These are phyloP conservation scores for Pheosia gnoma DNA, from an alignment of 2,888 invertebrate species.

Conservation along the genomic window DNA sequence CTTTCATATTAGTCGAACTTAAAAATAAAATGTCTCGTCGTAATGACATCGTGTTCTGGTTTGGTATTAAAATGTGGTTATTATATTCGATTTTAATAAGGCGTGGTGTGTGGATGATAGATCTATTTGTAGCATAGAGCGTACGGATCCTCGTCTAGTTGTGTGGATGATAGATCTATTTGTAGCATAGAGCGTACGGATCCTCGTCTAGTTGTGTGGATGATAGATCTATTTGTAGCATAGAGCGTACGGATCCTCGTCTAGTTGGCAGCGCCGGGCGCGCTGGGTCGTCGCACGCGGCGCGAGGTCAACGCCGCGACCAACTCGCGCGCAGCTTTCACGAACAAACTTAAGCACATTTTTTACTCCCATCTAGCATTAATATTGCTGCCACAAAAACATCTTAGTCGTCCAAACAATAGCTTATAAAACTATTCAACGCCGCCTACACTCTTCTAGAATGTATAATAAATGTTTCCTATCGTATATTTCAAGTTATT, in stretches of 20 bases:
- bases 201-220: too few species aligned
- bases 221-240: conserved; percentile 34
- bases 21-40: too few species aligned
- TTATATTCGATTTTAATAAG: conserved; percentile 6
- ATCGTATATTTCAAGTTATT: conserved; percentile 48
- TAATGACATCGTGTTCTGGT: too few species aligned
- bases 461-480: conserved; percentile 32
- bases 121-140: conserved; percentile 40
- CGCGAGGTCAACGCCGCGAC: conserved; percentile 67
- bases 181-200: conserved; percentile 41
- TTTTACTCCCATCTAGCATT: conserved; percentile 24
- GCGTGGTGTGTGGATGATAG: conserved; percentile 13
- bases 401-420: conserved; percentile 14
- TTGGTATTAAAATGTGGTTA: background rate
- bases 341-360: conserved; percentile 39
- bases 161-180: conserved; percentile 26
- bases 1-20: too few species aligned
- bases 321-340: conserved; percentile 55
- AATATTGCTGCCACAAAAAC: conserved; percentile 15
- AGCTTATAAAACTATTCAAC: background rate
- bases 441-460: conserved; percentile 8
- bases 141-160: conserved; percentile 37
- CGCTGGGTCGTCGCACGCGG: conserved; percentile 74
- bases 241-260: conserved; percentile 39
- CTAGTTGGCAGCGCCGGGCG: conserved; percentile 38